Evolutionary conservation across 2,113 vertebrate genomes (phyloP).

Genomic region (Paratilapia polleni): DNA sequence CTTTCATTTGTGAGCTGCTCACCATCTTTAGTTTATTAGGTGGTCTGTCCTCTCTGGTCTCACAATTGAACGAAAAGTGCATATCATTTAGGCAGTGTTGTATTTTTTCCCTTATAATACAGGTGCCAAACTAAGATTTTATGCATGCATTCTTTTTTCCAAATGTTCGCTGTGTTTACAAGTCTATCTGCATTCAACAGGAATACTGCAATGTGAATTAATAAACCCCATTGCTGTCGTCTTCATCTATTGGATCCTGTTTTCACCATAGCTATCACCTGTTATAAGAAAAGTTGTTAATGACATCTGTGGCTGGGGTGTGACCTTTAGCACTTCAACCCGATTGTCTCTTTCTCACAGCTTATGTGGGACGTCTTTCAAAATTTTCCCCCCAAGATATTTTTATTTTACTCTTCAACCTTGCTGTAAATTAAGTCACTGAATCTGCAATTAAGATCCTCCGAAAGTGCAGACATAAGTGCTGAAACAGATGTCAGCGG

Average conservation of each 20-base stretch:
- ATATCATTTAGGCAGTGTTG: conserved; percentile 16
- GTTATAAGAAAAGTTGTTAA: conserved; percentile 70
- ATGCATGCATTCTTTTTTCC: background rate
- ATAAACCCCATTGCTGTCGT: conserved; percentile 46
- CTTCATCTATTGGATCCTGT: conserved; percentile 45
- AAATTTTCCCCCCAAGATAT: conserved; percentile 15
- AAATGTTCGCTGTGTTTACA: conserved; percentile 21
- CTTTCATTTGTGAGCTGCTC: conserved; percentile 52
- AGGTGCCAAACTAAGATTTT: conserved; percentile 19
- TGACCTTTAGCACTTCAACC: conserved; percentile 62
- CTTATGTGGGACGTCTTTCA: conserved; percentile 37
- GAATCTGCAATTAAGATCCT: conserved; percentile 4
- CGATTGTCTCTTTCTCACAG: conserved; percentile 18
- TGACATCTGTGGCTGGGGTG: conserved; percentile 60
- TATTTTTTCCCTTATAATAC: conserved; percentile 17
- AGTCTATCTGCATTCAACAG: conserved; percentile 16
- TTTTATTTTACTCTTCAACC: conserved; percentile 32
- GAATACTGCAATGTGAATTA: conserved; percentile 61
- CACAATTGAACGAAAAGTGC: background rate
- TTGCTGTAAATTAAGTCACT: background rate
- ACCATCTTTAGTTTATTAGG: conserved; percentile 29
- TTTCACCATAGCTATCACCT: conserved; percentile 65
- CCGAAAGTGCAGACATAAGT: background rate
- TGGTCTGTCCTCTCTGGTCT: no score
- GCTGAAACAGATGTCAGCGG: background rate